These are phyloP conservation scores for Semnopithecus entellus DNA, from an alignment of 2,113 vertebrate species.

Conservation along the genomic window DNA sequence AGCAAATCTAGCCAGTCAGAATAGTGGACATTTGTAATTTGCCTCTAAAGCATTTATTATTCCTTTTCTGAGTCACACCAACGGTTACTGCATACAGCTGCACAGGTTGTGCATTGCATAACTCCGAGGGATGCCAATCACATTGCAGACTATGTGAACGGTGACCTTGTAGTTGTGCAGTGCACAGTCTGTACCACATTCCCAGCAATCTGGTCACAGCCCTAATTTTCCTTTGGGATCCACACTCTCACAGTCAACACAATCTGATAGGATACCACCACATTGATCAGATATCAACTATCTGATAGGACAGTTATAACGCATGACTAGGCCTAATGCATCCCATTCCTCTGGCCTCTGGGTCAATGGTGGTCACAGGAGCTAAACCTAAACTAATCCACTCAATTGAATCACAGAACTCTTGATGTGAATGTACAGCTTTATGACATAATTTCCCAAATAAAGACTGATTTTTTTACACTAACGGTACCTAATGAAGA, in stretches of 20 bases:
- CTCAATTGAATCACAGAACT: not conserved
- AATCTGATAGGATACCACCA: not conserved
- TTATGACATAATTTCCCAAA: not conserved
- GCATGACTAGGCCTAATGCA: too few relatives aligned
- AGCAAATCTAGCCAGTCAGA: not conserved
- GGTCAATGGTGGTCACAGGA: not conserved
- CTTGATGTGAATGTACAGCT: not conserved
- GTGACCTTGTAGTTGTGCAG: not conserved
- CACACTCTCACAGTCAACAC: not conserved
- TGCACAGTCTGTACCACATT: not conserved
- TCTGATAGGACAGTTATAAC: not conserved
- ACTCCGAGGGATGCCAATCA: not conserved
- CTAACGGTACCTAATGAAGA: slow-evolving; percentile 19
- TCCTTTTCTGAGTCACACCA: not conserved
- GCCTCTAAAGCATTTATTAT: not conserved
- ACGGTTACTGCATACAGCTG: not conserved
- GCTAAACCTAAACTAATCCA: not conserved
- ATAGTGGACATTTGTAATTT: not conserved
- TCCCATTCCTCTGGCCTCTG: not conserved
- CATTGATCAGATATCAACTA: too few relatives aligned
- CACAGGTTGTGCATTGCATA: not conserved
- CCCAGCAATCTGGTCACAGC: not conserved
- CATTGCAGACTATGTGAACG: not conserved
- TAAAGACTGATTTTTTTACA: not conserved
- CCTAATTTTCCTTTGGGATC: not conserved